These are phyloP conservation scores for Papilio dardanus DNA, from an alignment of 1,140 invertebrate genomes.

Conservation along the genomic window DNA sequence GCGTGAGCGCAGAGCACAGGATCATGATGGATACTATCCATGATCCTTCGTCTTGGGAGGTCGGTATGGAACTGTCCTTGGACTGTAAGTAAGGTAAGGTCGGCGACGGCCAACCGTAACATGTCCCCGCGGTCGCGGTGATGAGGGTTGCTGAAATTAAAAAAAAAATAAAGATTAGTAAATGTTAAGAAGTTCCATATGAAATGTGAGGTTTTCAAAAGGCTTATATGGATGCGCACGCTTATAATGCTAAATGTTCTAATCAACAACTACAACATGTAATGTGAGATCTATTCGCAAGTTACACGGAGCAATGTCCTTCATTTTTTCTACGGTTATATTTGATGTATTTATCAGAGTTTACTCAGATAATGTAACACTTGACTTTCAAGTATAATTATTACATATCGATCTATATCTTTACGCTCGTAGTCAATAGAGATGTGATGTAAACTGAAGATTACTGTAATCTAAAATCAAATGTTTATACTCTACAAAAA, in stretches of 20 bases:
- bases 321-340: constrained; percentile 22
- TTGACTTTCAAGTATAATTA: constrained; percentile 45
- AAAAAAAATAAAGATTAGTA: constrained; percentile 38
- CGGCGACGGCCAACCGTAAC: constrained; percentile 85
- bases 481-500: constrained; percentile 5
- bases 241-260: constrained; percentile 10
- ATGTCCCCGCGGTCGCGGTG: constrained; percentile 80
- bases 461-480: neutral
- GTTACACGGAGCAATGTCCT: constrained; percentile 30
- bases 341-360: constrained; percentile 45
- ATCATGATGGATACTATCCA: constrained; percentile 85
- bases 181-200: constrained; percentile 1
- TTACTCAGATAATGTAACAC: constrained; percentile 47
- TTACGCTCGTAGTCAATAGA: constrained; percentile 16
- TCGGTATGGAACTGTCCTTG: constrained; percentile 75
- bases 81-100: constrained; percentile 80
- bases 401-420: constrained; percentile 20
- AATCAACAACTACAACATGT: constrained; percentile 25
- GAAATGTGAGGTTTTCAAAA: neutral
- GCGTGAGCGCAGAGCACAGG: constrained; percentile 77
- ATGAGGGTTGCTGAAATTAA: constrained; percentile 78
- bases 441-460: constrained; percentile 4
- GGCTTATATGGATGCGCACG: neutral
- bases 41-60: constrained; percentile 83
- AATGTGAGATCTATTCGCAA: constrained; percentile 7